Evolutionary conservation across 2,113 vertebrate species (phyloP), one percentile per base, ranked within the genome.

Genomic region (Rhinolophus sinicus): DNA sequence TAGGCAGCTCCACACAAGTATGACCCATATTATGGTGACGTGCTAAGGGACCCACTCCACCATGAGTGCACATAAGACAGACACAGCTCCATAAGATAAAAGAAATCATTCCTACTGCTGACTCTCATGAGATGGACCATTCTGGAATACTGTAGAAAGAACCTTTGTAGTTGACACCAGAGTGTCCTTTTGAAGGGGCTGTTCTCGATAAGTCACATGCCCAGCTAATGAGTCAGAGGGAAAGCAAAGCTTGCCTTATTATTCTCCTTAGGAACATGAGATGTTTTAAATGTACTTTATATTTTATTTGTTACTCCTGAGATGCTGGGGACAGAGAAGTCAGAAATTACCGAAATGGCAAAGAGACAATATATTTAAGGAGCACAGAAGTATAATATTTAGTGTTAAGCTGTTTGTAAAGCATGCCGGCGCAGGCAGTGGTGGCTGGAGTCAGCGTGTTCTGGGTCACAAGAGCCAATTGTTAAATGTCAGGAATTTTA

Each of bases 401-500:
- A 19, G 8, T 50, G 89, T 73, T 26, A 35, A 50, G 69, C 54
- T 88, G 12, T 84, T 44, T 62, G 15, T 73, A 22, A 85, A 62
- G 40, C 38, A 58, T 11, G 3, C 38, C 12, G 38, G 11, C 38
- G 33, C 13, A 3, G 33, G 54, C 65, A 24, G 28, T 13, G 5
- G 69, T 73, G 85, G 44, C 72, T 6, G 1, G 8, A 96, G 47
- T 62, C 44, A 8, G n/a, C 72, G 88, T 4, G 6, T 30, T 38
- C 58, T 19, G 88, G 83, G 87, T 93, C 90, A 78, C 16, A 73
- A 84, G 28, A 62, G 60, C 33, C 92, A 70, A 2, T 52, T 77
- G 47, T 85, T 54, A 92, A 52, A 62, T 64, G 44, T 60, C 75
- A n/a, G 33, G 62, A 69, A 65, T 89, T 94, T 97, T 95, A 97